Evolutionary conservation across 2,797 vertebrate genomes (phyloP).

Genomic region (Sebastes minor): DNA sequence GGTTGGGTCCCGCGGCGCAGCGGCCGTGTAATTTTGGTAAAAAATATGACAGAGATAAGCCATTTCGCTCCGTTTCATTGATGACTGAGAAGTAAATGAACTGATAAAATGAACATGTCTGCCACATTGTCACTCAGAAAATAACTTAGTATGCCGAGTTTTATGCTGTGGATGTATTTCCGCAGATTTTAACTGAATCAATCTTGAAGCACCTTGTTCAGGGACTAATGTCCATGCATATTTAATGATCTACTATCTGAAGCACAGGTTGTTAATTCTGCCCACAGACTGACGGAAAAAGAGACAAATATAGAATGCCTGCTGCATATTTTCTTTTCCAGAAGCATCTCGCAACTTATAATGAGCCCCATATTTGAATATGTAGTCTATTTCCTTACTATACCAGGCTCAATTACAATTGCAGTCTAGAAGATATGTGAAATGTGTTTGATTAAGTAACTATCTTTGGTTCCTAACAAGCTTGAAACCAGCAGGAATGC

Average conservation of each 20-base stretch:
- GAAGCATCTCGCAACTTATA: constrained; percentile 16
- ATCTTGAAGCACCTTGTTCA: not conserved
- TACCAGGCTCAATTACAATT: not conserved
- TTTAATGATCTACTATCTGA: constrained; percentile 23
- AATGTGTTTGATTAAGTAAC: constrained; percentile 23
- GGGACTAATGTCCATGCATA: constrained; percentile 24
- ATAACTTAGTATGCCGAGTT: not conserved
- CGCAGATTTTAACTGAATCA: constrained; percentile 9
- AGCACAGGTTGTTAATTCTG: constrained; percentile 6
- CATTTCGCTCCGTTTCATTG: constrained; percentile 19
- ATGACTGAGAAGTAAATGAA: constrained; percentile 29
- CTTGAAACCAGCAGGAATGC: not conserved
- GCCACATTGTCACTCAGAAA: constrained; percentile 14
- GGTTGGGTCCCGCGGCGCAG: constrained; percentile 7
- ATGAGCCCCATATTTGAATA: constrained; percentile 4
- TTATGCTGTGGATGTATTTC: not conserved
- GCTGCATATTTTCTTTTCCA: not conserved
- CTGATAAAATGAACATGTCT: constrained; percentile 10
- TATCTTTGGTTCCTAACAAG: constrained; percentile 37
- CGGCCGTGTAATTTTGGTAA: constrained; percentile 34
- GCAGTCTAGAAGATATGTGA: not conserved
- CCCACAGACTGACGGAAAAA: not conserved
- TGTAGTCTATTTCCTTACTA: not conserved
- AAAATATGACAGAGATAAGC: constrained; percentile 25
- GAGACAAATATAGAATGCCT: constrained; percentile 8